These are phyloP conservation scores for Melikaiella ostensackeni DNA, from an alignment of 2,888 invertebrate species.

Conservation along the genomic window DNA sequence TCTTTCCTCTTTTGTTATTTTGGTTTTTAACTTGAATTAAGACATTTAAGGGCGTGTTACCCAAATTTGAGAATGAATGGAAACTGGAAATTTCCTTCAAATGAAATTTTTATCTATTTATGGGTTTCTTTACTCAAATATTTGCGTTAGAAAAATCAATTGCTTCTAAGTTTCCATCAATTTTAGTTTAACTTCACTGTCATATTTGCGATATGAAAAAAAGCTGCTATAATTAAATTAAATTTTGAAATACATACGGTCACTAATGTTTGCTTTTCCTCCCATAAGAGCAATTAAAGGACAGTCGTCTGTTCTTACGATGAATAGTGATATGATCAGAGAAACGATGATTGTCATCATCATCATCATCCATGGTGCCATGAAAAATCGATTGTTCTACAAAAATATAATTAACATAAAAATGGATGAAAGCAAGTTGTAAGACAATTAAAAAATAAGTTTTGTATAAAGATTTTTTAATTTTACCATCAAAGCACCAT, in stretches of 20 bases:
- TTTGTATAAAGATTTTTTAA: neutral
- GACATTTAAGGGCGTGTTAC: too few species aligned
- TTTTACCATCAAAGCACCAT: conserved; percentile 76
- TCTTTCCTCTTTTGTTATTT: too few species aligned
- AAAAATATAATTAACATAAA: conserved; percentile 41
- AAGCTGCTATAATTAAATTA: neutral
- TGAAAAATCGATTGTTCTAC: conserved; percentile 75
- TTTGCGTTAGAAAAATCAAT: too few species aligned
- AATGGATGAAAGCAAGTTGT: neutral
- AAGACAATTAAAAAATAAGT: neutral
- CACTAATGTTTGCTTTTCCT: conserved; percentile 66
- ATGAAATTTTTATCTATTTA: too few species aligned
- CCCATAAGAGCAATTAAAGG: conserved; percentile 70
- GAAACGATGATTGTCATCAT: conserved; percentile 73
- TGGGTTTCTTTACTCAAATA: too few species aligned
- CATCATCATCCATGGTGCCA: conserved; percentile 77
- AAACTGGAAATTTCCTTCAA: too few species aligned
- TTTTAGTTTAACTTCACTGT: neutral
- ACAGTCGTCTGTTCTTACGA: conserved; percentile 68
- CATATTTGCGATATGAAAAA: neutral
- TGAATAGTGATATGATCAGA: conserved; percentile 72
- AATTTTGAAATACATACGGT: conserved; percentile 61
- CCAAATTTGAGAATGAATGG: too few species aligned
- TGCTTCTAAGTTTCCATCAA: too few species aligned
- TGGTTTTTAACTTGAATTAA: too few species aligned